phyloP scores from a whole-genome alignment of 2,888 invertebrate genomes.

The Ectemnius cavifrons region DNA sequence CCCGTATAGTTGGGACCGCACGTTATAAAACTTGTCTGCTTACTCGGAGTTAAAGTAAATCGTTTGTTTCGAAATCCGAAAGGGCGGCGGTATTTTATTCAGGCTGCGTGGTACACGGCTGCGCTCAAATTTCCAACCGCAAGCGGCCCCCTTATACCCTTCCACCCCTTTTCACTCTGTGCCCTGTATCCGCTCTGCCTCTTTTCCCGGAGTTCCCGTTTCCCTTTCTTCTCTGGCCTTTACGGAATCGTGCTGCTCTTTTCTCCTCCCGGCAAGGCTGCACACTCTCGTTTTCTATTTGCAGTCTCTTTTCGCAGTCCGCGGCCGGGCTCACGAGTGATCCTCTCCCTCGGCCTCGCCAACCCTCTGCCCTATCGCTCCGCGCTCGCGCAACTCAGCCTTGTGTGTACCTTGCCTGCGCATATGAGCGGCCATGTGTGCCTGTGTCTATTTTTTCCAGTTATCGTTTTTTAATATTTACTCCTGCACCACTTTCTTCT shows the following conservation, averaged over 20 bases:
- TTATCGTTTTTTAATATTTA: neutral
- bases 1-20: constrained; percentile 16
- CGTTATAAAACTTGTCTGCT: neutral
- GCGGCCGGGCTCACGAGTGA: neutral
- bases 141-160: neutral
- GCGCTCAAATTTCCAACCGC: neutral
- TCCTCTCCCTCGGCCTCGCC: neutral
- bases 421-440: too few relatives aligned
- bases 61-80: constrained; percentile 22
- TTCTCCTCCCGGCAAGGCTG: constrained; percentile 2
- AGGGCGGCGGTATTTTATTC: neutral
- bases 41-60: constrained; percentile 12
- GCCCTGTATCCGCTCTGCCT: neutral
- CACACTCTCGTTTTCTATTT: constrained; percentile 31
- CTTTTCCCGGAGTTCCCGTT: too few relatives aligned
- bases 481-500: neutral
- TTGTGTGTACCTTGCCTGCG: too few relatives aligned
- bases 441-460: too few relatives aligned
- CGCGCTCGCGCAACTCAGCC: too few relatives aligned
- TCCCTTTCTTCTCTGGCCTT: too few relatives aligned
- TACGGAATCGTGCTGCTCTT: too few relatives aligned
- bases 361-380: neutral
- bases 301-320: constrained; percentile 3
- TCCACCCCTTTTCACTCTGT: constrained; percentile 3
- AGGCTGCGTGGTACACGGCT: neutral